These are phyloP conservation scores for Notechis scutatus DNA, from an alignment of 2,113 vertebrate genomes.

Conservation along the genomic window DNA sequence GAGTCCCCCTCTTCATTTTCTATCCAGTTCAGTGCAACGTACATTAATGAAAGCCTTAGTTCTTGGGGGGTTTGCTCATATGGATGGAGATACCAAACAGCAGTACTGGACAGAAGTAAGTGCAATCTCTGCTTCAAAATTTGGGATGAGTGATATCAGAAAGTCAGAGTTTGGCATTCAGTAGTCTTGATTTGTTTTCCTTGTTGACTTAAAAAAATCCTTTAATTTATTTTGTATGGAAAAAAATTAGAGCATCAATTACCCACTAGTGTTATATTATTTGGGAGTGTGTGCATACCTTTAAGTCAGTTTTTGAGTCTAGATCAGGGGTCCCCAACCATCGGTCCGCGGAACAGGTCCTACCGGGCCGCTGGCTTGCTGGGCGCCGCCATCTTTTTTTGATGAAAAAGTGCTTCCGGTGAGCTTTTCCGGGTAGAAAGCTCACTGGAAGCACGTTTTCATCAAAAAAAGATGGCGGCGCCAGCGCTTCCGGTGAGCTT, in stretches of 20 bases:
- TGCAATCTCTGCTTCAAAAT: background rate
- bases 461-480: no score
- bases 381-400: no score
- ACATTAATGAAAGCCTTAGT: slow-evolving; percentile 97
- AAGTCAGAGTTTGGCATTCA: background rate
- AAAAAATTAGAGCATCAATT: background rate
- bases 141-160: background rate
- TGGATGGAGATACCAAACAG: slow-evolving; percentile 95
- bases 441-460: no score
- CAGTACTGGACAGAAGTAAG: slow-evolving; percentile 98
- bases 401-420: no score
- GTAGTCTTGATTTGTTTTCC: background rate
- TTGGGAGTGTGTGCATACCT: background rate
- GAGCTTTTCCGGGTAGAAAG: no score
- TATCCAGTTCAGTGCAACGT: slow-evolving; percentile 93
- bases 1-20: slow-evolving; percentile 89
- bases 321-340: no score
- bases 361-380: no score
- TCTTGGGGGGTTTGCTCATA: slow-evolving; percentile 95
- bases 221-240: background rate
- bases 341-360: no score
- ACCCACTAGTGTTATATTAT: background rate
- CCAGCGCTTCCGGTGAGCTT: no score
- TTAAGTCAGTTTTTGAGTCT: background rate
- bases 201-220: background rate